A percentile compares a stretch with the other conserved stretches of the same genome.
Evolutionary conservation across 2,797 vertebrate genomes (phyloP).

Genomic region (Crossoptilon crossoptilon): DNA sequence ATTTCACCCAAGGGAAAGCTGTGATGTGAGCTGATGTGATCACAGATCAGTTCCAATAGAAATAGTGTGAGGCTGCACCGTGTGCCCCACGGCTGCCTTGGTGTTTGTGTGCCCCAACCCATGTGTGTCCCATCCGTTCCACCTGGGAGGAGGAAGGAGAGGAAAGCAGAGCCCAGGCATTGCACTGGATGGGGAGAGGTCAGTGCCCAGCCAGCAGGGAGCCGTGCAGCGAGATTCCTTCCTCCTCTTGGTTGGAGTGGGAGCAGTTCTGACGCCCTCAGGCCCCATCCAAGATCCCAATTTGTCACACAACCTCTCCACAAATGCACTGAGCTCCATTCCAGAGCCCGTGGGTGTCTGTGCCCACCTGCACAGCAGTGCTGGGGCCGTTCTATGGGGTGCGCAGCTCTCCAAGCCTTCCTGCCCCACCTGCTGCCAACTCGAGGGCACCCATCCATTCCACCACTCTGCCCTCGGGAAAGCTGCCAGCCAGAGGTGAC

Average conservation of each 20-base stretch:
- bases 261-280: accelerated
- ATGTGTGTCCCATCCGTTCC: neutral
- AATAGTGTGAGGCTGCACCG: neutral
- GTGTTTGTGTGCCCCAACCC: accelerated
- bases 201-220: neutral
- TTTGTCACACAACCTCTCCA: neutral
- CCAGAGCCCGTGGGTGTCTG: accelerated
- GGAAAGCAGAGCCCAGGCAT: accelerated
- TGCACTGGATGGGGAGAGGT: neutral
- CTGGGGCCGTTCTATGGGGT: accelerated
- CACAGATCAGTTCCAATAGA: neutral
- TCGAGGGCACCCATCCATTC: neutral
- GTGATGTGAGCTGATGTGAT: neutral
- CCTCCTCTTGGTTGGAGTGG: neutral
- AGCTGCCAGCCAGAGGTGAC: neutral
- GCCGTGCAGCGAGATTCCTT: accelerated
- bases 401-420: neutral
- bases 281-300: neutral
- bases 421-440: accelerated
- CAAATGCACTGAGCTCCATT: accelerated
- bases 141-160: accelerated
- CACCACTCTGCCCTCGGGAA: accelerated
- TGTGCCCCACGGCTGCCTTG: neutral
- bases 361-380: accelerated
- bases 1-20: accelerated